Base-by-base conservation (phyloP, 2,797 vertebrate genomes). In the Pampus argenteus region DNA sequence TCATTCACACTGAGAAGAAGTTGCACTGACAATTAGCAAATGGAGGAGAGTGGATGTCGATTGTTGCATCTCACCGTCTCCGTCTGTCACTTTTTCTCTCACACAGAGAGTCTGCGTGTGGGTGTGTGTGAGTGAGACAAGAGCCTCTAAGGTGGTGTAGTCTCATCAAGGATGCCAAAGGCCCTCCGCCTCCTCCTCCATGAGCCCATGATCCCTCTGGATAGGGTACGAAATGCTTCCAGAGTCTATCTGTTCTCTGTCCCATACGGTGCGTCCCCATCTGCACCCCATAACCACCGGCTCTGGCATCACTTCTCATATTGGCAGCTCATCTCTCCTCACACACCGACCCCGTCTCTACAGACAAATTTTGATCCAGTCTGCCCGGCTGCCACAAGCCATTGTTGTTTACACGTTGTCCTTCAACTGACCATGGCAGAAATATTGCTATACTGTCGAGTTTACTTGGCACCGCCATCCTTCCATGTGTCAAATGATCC, bases 41-140 rank as follows among this genome's bases (percentile, higher is more conserved):
- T 17, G 56, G 28, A 55, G 42, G 55, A 69, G 44, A 59, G 45
- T 34, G 36, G 65, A 68, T 52, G 55, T 85, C 58, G n/a, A n/a
- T 63, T 54, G 60, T 68, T 65, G 20, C 72, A 66, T 79, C 42
- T 55, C 23, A 11, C 51, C 48, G 34, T 68, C 48, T 74, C 62
- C 31, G 15, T 69, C 59, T 57, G 36, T 75, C 78, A 51, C 52
- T 47, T 59, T 58, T 40, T 81, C 57, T 64, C 51, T 58, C 20
- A 69, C 56, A 28, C 42, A 74, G 76, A 71, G 66, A 42, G 44
- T 81, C 60, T 82, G 67, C 60, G 75, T 70, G 85, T 88, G 76
- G 80, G 85, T 76, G 75, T 73, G 72, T 84, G 80, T 57, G 74
- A 83, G 77, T 89, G 84, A 88, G 84, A 90, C 82, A 86, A 63